Base-by-base conservation (phyloP, 1,140 invertebrate genomes). In the Globodera rostochiensis region DNA sequence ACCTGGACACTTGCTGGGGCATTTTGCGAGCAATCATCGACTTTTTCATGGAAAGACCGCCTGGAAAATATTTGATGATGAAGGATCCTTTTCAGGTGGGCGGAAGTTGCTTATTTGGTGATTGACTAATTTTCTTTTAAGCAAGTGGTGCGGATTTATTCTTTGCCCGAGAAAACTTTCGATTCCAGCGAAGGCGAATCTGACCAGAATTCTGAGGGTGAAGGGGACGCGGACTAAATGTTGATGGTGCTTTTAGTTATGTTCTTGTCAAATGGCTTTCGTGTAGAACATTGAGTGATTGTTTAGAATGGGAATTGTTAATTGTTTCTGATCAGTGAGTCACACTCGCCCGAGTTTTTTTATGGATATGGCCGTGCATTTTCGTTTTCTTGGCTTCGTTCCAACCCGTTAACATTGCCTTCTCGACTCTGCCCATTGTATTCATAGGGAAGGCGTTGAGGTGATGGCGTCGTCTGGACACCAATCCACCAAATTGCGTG, bases 1-100 rank as follows among this genome's bases (percentile, higher is more conserved):
- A 97, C 89, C 97, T 99, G 96, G 98, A 99, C 90, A 99, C 99
- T 91, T 96, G 95, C 3, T 99, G 97, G 97, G 98, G 97, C 82
- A 95, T 99, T 76, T 91, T 99, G n/a, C 93, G 97, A 6, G 98
- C 96, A 90, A 97, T 99, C 84, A 95, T 99, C 88, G 97, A 99
- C 90, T 94, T 97, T 80, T 96, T 96, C 85, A 96, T 98, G 94
- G 97, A 97, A 90, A 94, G 98, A 87, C 95, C 96, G 86, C 95
- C 98, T 90, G 98, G 98, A 85, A 92, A 93, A 91, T 99, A 98
- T 90, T 92, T 99, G 77, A 96, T 99, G 82, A 96, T 99, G 95
- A 98, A 99, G 91, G 97, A 99, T 92, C 98, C 97, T 1, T 45
- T 47, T 19, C 84, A 85, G 81, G 82, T 74, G 71, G 19, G 9